phyloP scores from a whole-genome alignment of 2,113 vertebrate species.

The Manacus vitellinus region DNA sequence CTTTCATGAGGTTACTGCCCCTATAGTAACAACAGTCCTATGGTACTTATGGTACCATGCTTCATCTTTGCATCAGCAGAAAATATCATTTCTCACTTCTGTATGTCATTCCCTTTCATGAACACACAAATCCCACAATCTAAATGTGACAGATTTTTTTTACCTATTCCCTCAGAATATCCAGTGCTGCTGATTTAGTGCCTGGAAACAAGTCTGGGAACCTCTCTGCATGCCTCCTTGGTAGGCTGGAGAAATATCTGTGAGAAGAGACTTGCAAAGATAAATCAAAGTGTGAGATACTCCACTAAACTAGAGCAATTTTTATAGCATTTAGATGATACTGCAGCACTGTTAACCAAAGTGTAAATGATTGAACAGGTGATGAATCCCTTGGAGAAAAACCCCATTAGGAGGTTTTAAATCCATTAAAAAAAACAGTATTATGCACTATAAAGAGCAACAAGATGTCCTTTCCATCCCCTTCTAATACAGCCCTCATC shows the following conservation, averaged over 20 bases:
- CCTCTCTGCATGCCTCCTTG: neutral
- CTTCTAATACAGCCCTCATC: constrained; percentile 12
- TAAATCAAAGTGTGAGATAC: constrained; percentile 60
- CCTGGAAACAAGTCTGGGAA: neutral
- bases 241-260: neutral
- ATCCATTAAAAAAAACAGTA: neutral
- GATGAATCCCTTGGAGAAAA: constrained; percentile 59
- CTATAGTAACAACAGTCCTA: neutral
- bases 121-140: neutral
- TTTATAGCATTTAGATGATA: constrained; percentile 67
- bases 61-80: constrained; percentile 14
- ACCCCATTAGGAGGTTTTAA: constrained; percentile 54
- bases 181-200: neutral
- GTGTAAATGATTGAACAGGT: constrained; percentile 67
- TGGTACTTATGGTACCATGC: neutral
- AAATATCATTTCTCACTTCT: constrained; percentile 8
- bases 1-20: neutral
- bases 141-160: constrained; percentile 20
- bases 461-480: constrained; percentile 23
- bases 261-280: constrained; percentile 35
- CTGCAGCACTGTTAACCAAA: constrained; percentile 48
- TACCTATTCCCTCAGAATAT: neutral
- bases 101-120: constrained; percentile 23
- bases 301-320: constrained; percentile 58
- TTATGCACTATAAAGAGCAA: constrained; percentile 50